Percentiles rank a stretch among this genome's conserved stretches.
These are phyloP conservation scores for Heterodera filipjevi DNA, from an alignment of 2,888 invertebrate species.

Conservation along the genomic window DNA sequence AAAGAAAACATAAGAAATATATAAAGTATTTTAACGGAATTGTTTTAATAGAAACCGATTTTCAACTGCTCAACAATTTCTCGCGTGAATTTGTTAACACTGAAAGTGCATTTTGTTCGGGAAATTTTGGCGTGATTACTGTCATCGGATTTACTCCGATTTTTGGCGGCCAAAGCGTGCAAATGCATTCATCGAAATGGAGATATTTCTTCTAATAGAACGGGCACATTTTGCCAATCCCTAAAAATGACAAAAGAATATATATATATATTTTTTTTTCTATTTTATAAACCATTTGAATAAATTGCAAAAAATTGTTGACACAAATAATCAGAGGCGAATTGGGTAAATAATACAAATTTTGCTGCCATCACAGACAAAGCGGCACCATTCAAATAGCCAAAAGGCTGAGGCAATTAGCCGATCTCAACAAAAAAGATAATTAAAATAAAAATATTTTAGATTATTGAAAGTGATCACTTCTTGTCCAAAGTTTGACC, in stretches of 20 bases:
- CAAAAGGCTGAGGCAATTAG: not conserved
- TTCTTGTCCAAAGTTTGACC: not conserved
- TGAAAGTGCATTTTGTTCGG: slow-evolving; percentile 23
- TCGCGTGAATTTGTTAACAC: not conserved
- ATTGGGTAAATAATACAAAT: not conserved
- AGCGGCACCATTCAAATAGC: not conserved
- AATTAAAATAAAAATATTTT: not conserved
- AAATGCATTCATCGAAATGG: not conserved
- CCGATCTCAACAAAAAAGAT: not conserved
- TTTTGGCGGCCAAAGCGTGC: not conserved
- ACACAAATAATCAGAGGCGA: not conserved
- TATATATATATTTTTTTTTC: not conserved
- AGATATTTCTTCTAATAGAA: not conserved
- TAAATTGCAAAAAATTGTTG: not conserved
- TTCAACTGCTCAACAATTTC: slow-evolving; percentile 3
- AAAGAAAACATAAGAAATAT: not conserved
- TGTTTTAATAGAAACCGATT: not conserved
- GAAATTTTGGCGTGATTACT: slow-evolving; percentile 22
- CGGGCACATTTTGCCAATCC: not conserved
- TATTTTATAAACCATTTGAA: slow-evolving; percentile 4
- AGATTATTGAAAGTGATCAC: not conserved
- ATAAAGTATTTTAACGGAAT: too few relatives aligned
- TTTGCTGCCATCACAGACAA: slow-evolving; percentile 4
- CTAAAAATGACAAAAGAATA: not conserved
- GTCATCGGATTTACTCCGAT: not conserved